These are phyloP conservation scores for Copidosoma aretas DNA, from an alignment of 2,888 invertebrate genomes.

Conservation along the genomic window DNA sequence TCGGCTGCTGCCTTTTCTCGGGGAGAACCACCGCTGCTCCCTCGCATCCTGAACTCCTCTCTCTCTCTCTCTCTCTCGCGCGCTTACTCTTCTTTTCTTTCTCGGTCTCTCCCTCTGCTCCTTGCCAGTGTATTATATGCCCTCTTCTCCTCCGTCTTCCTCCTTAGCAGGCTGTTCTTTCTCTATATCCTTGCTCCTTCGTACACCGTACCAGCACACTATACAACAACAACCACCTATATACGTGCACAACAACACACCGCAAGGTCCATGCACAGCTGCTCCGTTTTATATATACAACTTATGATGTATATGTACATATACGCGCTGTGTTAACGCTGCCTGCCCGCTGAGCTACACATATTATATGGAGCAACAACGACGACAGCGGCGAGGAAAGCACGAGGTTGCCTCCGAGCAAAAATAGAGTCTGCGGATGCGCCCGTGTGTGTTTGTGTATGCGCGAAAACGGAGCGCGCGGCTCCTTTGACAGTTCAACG, in stretches of 20 bases:
- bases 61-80: constrained; percentile 2
- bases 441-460: neutral
- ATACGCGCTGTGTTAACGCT: too few relatives aligned
- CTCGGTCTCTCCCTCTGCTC: neutral
- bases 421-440: too few relatives aligned
- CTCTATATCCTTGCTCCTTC: neutral
- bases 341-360: too few relatives aligned
- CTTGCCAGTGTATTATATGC: neutral
- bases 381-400: too few relatives aligned
- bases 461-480: constrained; percentile 2
- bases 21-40: constrained; percentile 21
- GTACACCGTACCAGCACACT: neutral
- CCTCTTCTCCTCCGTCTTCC: neutral
- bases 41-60: constrained; percentile 21
- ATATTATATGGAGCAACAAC: too few relatives aligned
- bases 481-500: constrained; percentile 35
- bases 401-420: too few relatives aligned
- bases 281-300: too few relatives aligned
- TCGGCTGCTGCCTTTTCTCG: constrained; percentile 3
- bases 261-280: too few relatives aligned
- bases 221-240: too few relatives aligned
- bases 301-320: too few relatives aligned
- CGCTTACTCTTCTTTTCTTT: constrained; percentile 4
- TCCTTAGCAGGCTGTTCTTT: neutral
- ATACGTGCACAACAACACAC: too few relatives aligned